A percentile compares a stretch with the other conserved stretches of the same genome.
phyloP scores from a whole-genome alignment of 2,113 vertebrate genomes.

The Urocitellus parryii region DNA sequence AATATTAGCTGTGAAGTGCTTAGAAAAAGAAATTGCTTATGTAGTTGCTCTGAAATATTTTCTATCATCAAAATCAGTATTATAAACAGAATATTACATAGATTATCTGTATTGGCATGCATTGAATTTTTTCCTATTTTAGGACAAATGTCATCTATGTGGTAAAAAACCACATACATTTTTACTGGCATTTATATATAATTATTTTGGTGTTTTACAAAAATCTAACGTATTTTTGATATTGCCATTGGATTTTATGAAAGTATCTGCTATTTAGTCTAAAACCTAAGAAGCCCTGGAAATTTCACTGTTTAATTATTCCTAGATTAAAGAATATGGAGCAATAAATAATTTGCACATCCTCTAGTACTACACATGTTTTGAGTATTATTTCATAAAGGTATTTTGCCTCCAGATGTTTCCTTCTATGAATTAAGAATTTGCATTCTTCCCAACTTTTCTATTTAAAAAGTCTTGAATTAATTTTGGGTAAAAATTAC shows the following conservation, averaged over 20 bases:
- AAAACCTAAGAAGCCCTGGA: background rate
- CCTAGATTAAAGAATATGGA: background rate
- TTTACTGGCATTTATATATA: background rate
- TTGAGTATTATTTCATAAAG: background rate
- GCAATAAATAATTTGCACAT: background rate
- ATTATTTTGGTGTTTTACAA: background rate
- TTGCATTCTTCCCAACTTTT: background rate
- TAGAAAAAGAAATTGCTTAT: background rate
- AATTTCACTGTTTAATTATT: background rate
- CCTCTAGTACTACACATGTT: background rate
- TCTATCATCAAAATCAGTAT: background rate
- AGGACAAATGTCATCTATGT: background rate
- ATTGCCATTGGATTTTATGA: background rate
- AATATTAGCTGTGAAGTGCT: background rate
- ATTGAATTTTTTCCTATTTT: background rate
- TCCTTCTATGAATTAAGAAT: background rate
- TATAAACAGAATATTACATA: background rate
- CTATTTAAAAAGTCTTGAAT: background rate
- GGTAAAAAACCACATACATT: background rate
- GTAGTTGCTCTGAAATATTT: background rate
- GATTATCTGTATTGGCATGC: background rate
- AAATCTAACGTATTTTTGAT: background rate
- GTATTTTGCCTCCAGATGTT: background rate
- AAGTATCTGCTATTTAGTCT: background rate
- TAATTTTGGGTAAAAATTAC: background rate